Evolutionary conservation across 1,140 invertebrate species (phyloP).

Genomic region (Cydia pomonella): DNA sequence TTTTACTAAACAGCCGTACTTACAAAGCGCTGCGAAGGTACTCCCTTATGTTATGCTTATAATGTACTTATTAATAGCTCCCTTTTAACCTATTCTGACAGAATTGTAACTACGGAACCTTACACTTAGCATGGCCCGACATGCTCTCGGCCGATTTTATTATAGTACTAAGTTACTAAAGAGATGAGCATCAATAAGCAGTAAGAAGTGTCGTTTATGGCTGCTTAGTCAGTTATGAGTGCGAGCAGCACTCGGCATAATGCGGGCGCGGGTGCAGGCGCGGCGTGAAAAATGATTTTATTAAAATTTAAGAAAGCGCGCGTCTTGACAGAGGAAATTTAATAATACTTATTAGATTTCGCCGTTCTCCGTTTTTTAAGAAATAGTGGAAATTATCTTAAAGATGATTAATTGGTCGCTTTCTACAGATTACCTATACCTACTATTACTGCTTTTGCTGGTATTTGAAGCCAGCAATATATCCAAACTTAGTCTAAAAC

Average conservation of each 20-base stretch:
- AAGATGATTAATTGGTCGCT: not conserved
- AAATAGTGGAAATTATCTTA: constrained; percentile 19
- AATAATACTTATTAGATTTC: constrained; percentile 54
- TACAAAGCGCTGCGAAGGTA: too few species aligned
- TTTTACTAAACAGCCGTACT: too few species aligned
- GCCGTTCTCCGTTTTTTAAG: constrained; percentile 32
- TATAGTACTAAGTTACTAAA: too few species aligned
- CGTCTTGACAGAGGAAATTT: constrained; percentile 46
- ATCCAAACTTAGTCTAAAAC: too few species aligned
- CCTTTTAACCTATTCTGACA: too few species aligned
- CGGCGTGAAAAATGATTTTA: constrained; percentile 49
- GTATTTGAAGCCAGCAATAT: not conserved
- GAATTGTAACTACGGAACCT: too few species aligned
- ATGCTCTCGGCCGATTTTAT: too few species aligned
- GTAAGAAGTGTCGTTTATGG: not conserved
- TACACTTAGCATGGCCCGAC: too few species aligned
- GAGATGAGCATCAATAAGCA: constrained; percentile 2
- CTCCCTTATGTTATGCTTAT: too few species aligned
- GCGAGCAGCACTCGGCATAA: constrained; percentile 28
- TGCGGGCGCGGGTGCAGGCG: not conserved
- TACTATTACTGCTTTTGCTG: too few species aligned
- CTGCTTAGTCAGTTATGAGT: constrained; percentile 14
- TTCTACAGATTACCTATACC: not conserved
- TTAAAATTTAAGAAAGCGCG: constrained; percentile 48
- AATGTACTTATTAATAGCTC: too few species aligned